Percentiles rank a stretch among this genome's conserved stretches.
Conservation (phyloP, 2,888 invertebrate species). For the Limenitis camilla region DNA sequence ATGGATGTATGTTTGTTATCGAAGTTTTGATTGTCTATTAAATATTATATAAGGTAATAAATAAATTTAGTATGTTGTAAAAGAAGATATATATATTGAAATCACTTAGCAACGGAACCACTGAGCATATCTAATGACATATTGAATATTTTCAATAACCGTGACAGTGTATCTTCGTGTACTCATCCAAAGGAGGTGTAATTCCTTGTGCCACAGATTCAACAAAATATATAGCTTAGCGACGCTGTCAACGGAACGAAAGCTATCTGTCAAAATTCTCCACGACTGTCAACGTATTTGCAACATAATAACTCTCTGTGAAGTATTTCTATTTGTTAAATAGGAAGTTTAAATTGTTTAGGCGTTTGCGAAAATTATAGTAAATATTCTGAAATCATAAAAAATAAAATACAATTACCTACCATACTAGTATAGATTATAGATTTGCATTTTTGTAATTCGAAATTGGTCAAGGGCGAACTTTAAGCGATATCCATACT, state of each 20-base stretch:
- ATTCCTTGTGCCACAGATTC: conserved; percentile 10
- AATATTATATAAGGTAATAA: too few species aligned
- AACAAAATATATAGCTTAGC: conserved; percentile 20
- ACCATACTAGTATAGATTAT: too few species aligned
- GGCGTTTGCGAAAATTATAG: background rate
- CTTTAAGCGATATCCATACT: too few species aligned
- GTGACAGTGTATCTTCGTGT: conserved; percentile 10
- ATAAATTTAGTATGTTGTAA: too few species aligned
- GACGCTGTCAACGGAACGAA: conserved; percentile 54
- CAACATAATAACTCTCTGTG: conserved; percentile 44
- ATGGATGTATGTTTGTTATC: too few species aligned
- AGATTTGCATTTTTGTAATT: background rate
- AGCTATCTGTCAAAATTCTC: conserved; percentile 57
- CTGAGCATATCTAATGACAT: conserved; percentile 17
- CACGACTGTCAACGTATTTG: conserved; percentile 60
- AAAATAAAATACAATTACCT: too few species aligned
- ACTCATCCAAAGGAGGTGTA: conserved; percentile 7
- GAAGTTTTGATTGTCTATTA: too few species aligned
- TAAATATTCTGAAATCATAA: background rate
- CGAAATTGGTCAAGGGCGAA: too few species aligned
- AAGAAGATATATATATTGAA: conserved; percentile 9
- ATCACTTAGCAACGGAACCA: conserved; percentile 12
- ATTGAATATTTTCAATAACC: conserved; percentile 18
- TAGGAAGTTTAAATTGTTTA: conserved; percentile 6
- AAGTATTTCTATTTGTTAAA: conserved; percentile 7